Base-by-base conservation (phyloP, 1,140 invertebrate species). In the Drosophila subobscura region DNA sequence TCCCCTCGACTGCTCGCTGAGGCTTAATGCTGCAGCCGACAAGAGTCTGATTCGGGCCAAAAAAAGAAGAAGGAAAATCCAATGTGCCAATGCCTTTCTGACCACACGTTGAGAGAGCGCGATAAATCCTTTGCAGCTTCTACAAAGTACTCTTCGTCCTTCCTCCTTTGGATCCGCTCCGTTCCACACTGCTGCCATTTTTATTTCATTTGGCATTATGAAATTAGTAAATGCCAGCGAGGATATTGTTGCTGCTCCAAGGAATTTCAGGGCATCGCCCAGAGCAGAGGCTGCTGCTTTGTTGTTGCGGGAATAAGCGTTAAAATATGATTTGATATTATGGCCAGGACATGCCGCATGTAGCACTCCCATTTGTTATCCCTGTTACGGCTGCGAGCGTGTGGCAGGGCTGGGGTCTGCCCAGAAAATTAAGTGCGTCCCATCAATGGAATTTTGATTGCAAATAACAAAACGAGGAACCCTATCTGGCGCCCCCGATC, bases 261-360 rank as follows among this genome's bases (percentile, higher is more conserved):
- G 58, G 65, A 77, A 88, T 72, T 71, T 49, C 52, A 23, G 52
- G 45, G 53, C 52, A 63, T 49, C 49, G 46, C 44, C 16, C 49
- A 52, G 57, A 53, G 45, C 65, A 41, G 25, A 25, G 8, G 45
- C 42, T 29, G 33, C 16, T 6, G 41, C 22, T 8, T 57, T 53
- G 29, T 29, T 66, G 59, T 59, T 54, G 72, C 58, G 49, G 54
- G 52, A 53, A 64, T 70, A 73, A 78, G 83, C 72, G 79, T 83
- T 71, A 72, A 83, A 78, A 83, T 83, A 83, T 83, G 79, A 84
- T 83, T 83, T 83, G 71, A 79, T 83, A 84, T 83, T 84, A 83
- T 72, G 79, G 68, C 63, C 79, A 58, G 53, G 75, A 67, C 60
- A 71, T 57, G 60, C 74, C 71, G 53, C 79, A 83, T 83, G 79